These are phyloP conservation scores for Notolepis coatsorum DNA, from an alignment of 2,797 vertebrate genomes.

Conservation along the genomic window DNA sequence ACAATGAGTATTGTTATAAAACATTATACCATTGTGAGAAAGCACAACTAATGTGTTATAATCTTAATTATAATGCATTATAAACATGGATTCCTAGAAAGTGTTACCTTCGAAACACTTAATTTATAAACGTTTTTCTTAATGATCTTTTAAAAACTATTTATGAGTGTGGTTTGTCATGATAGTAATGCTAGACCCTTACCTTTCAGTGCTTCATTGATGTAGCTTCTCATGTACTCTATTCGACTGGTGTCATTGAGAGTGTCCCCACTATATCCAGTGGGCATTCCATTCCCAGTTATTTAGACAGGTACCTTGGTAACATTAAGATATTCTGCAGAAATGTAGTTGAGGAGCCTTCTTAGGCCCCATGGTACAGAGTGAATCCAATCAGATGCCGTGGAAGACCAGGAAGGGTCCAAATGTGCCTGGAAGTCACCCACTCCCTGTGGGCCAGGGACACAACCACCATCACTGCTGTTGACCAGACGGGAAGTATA, in stretches of 20 bases:
- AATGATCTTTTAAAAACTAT: neutral
- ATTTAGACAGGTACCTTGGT: slow-evolving; percentile 86
- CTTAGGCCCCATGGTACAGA: slow-evolving; percentile 91
- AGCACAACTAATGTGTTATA: no score
- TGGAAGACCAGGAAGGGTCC: slow-evolving; percentile 85
- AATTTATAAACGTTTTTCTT: no score
- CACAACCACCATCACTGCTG: slow-evolving; percentile 67
- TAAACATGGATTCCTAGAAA: no score
- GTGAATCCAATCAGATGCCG: slow-evolving; percentile 86
- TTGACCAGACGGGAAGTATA: slow-evolving; percentile 88
- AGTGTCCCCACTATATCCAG: slow-evolving; percentile 59
- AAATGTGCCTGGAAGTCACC: slow-evolving; percentile 85
- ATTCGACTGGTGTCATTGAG: slow-evolving; percentile 83
- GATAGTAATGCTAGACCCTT: slow-evolving; percentile 8
- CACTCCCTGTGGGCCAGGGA: slow-evolving; percentile 77
- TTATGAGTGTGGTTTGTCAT: neutral
- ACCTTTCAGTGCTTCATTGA: slow-evolving; percentile 94
- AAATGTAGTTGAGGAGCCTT: slow-evolving; percentile 87
- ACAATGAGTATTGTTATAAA: no score
- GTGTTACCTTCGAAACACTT: no score
- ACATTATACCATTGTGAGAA: no score
- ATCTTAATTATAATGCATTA: no score
- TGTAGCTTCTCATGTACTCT: slow-evolving; percentile 84
- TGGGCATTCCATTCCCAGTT: slow-evolving; percentile 87
- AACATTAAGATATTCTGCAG: slow-evolving; percentile 80